Evolutionary conservation across 2,797 vertebrate species (phyloP).

Genomic region (Carcharodon carcharias): DNA sequence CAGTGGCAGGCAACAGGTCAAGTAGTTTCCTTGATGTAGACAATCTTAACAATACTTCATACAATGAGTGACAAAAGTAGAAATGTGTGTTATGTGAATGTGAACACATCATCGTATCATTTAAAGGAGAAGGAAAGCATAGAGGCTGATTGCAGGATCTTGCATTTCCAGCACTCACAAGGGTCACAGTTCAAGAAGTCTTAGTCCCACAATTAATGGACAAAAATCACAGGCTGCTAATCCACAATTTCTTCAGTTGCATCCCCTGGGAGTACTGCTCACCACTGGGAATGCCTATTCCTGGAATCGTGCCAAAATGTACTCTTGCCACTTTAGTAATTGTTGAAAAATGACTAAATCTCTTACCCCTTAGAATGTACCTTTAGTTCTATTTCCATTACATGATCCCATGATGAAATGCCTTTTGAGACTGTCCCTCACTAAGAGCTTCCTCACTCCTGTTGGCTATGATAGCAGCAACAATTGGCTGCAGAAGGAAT

Average conservation of each 20-base stretch:
- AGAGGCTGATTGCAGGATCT: background rate
- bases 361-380: background rate
- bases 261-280: background rate
- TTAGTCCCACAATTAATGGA: background rate
- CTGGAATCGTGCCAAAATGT: background rate
- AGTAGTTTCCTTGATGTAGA: background rate
- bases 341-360: background rate
- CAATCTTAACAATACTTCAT: background rate
- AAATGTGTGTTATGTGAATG: background rate
- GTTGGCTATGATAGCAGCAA: background rate
- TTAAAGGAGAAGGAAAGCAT: background rate
- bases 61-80: background rate
- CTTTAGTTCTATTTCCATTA: background rate
- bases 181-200: background rate
- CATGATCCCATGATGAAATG: background rate
- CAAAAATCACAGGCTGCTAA: background rate
- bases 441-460: background rate
- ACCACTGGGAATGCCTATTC: background rate
- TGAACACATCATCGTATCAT: background rate
- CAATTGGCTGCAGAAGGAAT: background rate
- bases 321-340: too few relatives aligned
- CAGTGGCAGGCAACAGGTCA: background rate
- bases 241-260: background rate
- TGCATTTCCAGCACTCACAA: background rate
- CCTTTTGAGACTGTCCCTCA: background rate